Conservation (phyloP, 2,888 invertebrate species). For the Heliconius sara region DNA sequence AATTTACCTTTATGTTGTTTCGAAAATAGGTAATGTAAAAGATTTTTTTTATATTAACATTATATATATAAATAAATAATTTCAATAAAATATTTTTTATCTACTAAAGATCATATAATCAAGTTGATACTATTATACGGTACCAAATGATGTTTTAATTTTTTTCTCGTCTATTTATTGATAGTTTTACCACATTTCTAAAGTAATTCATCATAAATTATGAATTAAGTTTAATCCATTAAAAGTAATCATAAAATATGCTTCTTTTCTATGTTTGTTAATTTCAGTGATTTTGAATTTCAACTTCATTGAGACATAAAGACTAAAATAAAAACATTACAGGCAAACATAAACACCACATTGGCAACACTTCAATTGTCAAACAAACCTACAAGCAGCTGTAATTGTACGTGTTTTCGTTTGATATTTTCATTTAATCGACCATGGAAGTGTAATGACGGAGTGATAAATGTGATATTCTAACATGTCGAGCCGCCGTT, state of each 20-base stretch:
- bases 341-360: not conserved
- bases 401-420: conserved; percentile 76
- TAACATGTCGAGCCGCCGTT: conserved; percentile 80
- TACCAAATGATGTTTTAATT: not conserved
- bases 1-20: too few species aligned
- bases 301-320: not conserved
- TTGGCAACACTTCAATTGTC: conserved; percentile 62
- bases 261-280: not conserved
- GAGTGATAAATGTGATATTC: conserved; percentile 67
- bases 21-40: too few species aligned
- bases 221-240: not conserved
- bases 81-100: too few species aligned
- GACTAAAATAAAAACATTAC: not conserved
- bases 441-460: conserved; percentile 51
- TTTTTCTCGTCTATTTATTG: not conserved
- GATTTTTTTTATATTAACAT: too few species aligned
- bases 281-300: not conserved
- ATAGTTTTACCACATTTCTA: not conserved
- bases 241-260: not conserved
- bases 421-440: conserved; percentile 55
- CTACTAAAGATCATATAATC: too few species aligned
- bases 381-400: conserved; percentile 71
- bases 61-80: too few species aligned
- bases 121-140: not conserved
- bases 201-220: not conserved